Evolutionary conservation across 2,113 vertebrate species (phyloP).

Genomic region (Macquaria australasica): DNA sequence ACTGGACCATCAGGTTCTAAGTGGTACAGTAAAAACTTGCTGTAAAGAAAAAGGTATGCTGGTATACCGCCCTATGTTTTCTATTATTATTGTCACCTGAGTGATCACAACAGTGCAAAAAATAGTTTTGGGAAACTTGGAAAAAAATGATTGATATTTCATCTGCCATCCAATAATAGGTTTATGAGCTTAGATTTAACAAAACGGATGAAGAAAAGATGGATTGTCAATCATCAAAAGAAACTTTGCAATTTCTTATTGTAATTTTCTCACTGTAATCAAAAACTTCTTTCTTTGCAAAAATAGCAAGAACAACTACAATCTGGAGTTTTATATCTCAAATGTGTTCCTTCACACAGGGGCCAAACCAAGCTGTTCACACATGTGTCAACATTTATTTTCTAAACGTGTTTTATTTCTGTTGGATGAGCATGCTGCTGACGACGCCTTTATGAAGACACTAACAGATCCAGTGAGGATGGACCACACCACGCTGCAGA

Average conservation of each 20-base stretch:
- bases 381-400: conserved; percentile 5
- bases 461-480: conserved; percentile 50
- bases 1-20: not conserved
- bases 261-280: not conserved
- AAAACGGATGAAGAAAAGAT: not conserved
- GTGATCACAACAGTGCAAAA: not conserved
- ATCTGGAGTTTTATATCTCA: not conserved
- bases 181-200: not conserved
- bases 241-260: not conserved
- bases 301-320: not conserved
- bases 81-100: not conserved
- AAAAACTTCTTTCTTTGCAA: not conserved
- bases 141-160: too few relatives aligned
- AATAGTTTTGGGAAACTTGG: too few relatives aligned
- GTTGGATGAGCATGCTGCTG: conserved; percentile 48
- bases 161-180: not conserved
- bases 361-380: conserved; percentile 16
- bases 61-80: not conserved
- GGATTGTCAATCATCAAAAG: not conserved
- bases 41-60: not conserved
- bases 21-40: not conserved
- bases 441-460: conserved; percentile 36
- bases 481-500: conserved; percentile 64
- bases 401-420: conserved; percentile 37
- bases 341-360: too few relatives aligned